phyloP scores from a whole-genome alignment of 2,888 invertebrate genomes.

The Caenorhabditis macrosperma region DNA sequence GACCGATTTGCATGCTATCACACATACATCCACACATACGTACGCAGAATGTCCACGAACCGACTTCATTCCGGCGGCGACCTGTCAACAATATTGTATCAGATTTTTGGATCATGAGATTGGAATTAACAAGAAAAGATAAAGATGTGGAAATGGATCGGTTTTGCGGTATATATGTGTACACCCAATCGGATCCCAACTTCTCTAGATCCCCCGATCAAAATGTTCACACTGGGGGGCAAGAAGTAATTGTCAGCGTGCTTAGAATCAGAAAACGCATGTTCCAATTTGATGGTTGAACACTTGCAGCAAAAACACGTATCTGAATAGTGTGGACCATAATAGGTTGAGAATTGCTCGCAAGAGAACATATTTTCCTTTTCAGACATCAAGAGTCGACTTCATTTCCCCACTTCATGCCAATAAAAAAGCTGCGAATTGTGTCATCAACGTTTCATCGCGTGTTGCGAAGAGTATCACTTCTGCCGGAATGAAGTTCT shows the following conservation, averaged over 20 bases:
- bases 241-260: too few species aligned
- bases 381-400: slow-evolving; percentile 1
- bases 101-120: slow-evolving; percentile 52
- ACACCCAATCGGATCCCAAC: background rate
- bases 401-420: background rate
- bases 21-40: slow-evolving; percentile 40
- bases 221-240: too few species aligned
- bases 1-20: slow-evolving; percentile 58
- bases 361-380: too few species aligned
- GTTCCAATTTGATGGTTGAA: too few species aligned
- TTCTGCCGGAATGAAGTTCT: slow-evolving; percentile 32
- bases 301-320: too few species aligned
- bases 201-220: background rate
- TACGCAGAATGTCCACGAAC: slow-evolving; percentile 26
- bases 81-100: slow-evolving; percentile 55
- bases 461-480: slow-evolving; percentile 40
- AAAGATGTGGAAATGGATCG: slow-evolving; percentile 3
- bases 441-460: slow-evolving; percentile 37
- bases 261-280: too few species aligned
- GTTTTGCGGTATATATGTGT: slow-evolving; percentile 11
- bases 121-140: slow-evolving; percentile 27
- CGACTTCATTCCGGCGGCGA: slow-evolving; percentile 35
- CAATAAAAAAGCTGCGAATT: slow-evolving; percentile 18
- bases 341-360: too few species aligned
- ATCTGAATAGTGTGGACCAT: too few species aligned